Percentiles rank a stretch among this genome's conserved stretches.
phyloP scores from a whole-genome alignment of 2,797 vertebrate genomes.

The Peromyscus attwateri region DNA sequence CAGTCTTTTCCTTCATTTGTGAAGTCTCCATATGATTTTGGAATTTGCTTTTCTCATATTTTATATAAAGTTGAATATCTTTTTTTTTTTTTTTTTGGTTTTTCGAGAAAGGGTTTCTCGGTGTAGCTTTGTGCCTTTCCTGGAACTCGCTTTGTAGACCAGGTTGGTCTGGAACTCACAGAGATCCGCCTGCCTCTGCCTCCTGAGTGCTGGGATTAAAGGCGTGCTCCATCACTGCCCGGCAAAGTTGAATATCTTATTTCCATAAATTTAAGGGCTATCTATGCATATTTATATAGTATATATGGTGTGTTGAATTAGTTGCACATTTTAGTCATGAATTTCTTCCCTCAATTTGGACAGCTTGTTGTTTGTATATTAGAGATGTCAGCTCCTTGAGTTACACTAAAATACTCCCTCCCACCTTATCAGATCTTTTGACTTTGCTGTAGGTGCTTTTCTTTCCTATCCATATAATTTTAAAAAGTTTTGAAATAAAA shows the following conservation, averaged over 20 bases:
- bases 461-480: neutral
- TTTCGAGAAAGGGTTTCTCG: no score
- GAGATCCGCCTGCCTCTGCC: no score
- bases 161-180: no score
- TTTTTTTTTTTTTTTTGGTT: neutral
- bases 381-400: neutral
- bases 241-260: neutral
- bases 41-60: slow-evolving; percentile 18
- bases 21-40: neutral
- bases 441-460: neutral
- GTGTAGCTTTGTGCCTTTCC: no score
- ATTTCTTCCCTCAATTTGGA: neutral
- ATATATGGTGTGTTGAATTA: neutral
- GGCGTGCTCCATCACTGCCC: no score
- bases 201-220: no score
- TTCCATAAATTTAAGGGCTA: neutral
- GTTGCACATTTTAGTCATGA: neutral
- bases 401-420: neutral
- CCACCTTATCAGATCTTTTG: neutral
- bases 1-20: neutral
- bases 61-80: neutral
- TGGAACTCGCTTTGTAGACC: no score
- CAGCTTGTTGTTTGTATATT: neutral
- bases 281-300: neutral
- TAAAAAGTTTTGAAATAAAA: neutral